Percentiles rank a stretch among this genome's conserved stretches.
These are phyloP conservation scores for Papilio polyxenes DNA, from an alignment of 1,140 invertebrate genomes.

Conservation along the genomic window DNA sequence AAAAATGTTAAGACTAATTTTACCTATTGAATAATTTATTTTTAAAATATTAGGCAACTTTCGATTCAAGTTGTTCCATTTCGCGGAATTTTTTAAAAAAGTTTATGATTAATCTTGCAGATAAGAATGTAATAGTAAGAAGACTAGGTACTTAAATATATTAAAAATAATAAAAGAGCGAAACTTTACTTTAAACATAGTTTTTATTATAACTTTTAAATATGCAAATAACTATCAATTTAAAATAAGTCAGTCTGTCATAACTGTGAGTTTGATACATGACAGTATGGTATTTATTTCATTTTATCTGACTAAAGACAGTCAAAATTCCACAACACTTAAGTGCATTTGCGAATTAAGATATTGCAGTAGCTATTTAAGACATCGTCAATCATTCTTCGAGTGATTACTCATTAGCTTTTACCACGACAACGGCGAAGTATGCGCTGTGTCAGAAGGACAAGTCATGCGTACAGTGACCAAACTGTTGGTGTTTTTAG, in stretches of 20 bases:
- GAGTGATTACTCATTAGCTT: conserved; percentile 39
- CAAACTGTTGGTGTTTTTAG: background rate
- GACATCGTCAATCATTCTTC: conserved; percentile 39
- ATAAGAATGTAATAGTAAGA: background rate
- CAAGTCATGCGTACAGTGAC: conserved; percentile 30
- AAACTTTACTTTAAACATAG: too few relatives aligned
- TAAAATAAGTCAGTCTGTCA: background rate
- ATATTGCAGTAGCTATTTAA: conserved; percentile 32
- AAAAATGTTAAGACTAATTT: conserved; percentile 19
- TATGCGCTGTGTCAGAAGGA: conserved; percentile 35
- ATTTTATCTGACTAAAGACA: conserved; percentile 1
- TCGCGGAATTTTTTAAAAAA: background rate
- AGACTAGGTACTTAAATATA: too few relatives aligned
- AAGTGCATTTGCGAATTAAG: conserved; percentile 38
- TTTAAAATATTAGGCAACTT: background rate
- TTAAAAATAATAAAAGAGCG: too few relatives aligned
- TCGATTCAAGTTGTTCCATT: background rate
- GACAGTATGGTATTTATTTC: background rate
- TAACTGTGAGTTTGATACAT: background rate
- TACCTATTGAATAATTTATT: background rate
- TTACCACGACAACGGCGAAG: conserved; percentile 34
- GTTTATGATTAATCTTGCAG: background rate
- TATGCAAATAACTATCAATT: background rate
- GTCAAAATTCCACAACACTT: conserved; percentile 21
- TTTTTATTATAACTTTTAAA: too few relatives aligned